These are phyloP conservation scores for Chaetodon trifascialis DNA, from an alignment of 2,113 vertebrate genomes.

Conservation along the genomic window DNA sequence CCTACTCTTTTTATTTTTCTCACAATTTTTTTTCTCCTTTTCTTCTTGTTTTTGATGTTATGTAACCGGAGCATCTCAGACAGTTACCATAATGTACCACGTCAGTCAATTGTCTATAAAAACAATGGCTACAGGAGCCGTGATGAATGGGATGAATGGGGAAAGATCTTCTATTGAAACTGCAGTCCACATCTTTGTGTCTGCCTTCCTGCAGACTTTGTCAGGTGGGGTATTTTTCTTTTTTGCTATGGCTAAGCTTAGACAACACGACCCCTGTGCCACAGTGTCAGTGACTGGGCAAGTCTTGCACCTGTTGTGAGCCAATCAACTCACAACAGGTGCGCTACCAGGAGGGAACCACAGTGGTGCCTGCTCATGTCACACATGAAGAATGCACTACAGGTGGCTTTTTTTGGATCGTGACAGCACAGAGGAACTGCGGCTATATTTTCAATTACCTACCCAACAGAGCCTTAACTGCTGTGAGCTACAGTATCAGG, in stretches of 20 bases:
- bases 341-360: not conserved
- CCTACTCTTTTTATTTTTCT: constrained; percentile 23
- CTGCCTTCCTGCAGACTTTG: not conserved
- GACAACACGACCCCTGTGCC: not conserved
- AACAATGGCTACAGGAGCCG: too few species aligned
- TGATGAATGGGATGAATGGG: not conserved
- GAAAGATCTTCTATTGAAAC: not conserved
- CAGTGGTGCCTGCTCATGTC: not conserved
- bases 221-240: not conserved
- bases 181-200: not conserved
- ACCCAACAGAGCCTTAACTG: not conserved
- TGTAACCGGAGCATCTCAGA: not conserved
- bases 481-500: not conserved
- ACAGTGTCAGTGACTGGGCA: not conserved
- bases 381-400: not conserved
- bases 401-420: not conserved
- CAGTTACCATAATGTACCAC: not conserved
- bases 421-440: not conserved
- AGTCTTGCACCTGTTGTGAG: constrained; percentile 14
- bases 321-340: constrained; percentile 34
- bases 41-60: not conserved
- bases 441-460: not conserved
- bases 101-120: not conserved
- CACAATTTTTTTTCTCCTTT: not conserved
- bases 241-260: not conserved